Evolutionary conservation across 2,888 invertebrate genomes (phyloP), one percentile per base, ranked within the genome.

Genomic region (Cantharis rufa): DNA sequence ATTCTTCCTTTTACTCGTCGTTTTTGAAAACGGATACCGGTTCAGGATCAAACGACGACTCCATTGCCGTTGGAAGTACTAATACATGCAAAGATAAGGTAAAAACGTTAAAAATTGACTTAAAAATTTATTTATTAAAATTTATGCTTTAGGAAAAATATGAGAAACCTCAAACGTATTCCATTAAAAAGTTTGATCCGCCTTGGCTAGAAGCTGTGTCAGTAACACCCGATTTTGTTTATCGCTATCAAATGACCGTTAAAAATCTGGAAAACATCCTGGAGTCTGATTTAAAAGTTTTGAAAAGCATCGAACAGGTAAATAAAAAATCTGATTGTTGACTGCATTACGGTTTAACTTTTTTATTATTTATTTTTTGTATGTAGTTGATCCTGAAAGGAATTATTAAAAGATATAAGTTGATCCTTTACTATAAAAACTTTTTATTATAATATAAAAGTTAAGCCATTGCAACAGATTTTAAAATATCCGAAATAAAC

Each of bases 1-100:
- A 90, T 82, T 93, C 93, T 0, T 93, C 93, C 0, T 93, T 92
- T 82, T 93, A 93, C 85, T 93, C 93, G 0, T 93, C 93, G 0
- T 92, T 93, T 83, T 90, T 93, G 71, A 93, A 92, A 86, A 93
- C 92, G 0, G 93, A 93, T 73, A 91, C 88, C 15, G 87, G 87
- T 4, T 89, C 88, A 63, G 87, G 87, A 15, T 88, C 88, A 1
- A 88, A 88, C 73, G 88, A 88, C 71, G 88, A 87, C 74, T 86
- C 85, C 3, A 86, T 82, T 70, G 83, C 82, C 27, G 80, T 82
- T 21, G 85, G 86, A 61, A 84, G 81, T 73, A 85, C 83, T 74
- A 84, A 83, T 5, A 81, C 79, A 62, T 81, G 78, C 77, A 83
- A 81, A 62, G 82, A 86, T 78, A 84, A 85, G 78, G 87, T 87